Evolutionary conservation across 2,797 vertebrate genomes (phyloP).

Genomic region (Siniperca scherzeri): DNA sequence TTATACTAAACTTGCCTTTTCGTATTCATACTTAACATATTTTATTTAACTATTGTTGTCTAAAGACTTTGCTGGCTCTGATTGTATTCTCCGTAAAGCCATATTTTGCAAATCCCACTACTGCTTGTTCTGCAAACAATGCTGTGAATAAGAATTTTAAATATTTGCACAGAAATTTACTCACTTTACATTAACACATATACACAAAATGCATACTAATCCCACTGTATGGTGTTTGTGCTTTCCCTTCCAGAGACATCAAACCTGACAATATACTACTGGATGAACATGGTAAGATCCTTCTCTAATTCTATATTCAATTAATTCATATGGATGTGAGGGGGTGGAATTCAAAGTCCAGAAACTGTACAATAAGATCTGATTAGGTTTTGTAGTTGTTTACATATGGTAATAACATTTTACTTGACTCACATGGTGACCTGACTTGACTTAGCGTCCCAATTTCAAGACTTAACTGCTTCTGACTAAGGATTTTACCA

Average conservation of each 20-base stretch:
- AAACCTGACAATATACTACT: slow-evolving; percentile 98
- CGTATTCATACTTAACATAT: background rate
- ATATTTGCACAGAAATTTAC: slow-evolving; percentile 19
- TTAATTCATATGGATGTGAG: background rate
- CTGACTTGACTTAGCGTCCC: background rate
- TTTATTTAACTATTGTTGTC: background rate
- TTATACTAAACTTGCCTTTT: background rate
- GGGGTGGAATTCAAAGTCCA: background rate
- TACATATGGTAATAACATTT: background rate
- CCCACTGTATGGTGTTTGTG: slow-evolving; percentile 48
- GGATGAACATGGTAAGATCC: slow-evolving; percentile 93
- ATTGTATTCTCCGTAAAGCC: background rate
- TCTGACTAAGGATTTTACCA: slow-evolving; percentile 32
- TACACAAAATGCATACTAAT: slow-evolving; percentile 19
- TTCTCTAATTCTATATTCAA: background rate
- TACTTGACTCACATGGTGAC: background rate
- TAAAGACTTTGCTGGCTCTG: background rate
- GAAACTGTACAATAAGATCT: background rate
- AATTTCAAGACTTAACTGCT: slow-evolving; percentile 17
- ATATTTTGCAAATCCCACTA: slow-evolving; percentile 5
- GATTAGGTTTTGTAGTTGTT: background rate
- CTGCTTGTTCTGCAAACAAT: background rate
- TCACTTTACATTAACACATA: background rate
- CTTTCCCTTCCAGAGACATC: slow-evolving; percentile 90
- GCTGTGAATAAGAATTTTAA: background rate